These are phyloP conservation scores for Gymnobelideus leadbeateri DNA, from an alignment of 2,113 vertebrate genomes.

Conservation along the genomic window DNA sequence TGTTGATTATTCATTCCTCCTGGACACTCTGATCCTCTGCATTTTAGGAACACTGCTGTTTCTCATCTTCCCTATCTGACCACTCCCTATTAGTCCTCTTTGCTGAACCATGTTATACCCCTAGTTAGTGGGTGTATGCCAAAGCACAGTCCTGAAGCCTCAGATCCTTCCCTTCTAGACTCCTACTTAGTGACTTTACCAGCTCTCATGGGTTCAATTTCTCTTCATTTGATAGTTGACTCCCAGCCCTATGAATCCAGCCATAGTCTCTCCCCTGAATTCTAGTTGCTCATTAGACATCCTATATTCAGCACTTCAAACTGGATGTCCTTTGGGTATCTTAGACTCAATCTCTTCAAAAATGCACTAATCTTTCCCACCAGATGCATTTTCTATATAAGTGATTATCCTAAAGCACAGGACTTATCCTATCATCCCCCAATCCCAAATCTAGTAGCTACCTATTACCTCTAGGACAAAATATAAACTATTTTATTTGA, in stretches of 20 bases:
- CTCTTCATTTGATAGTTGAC: neutral
- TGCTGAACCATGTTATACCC: neutral
- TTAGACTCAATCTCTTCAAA: neutral
- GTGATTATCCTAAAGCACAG: neutral
- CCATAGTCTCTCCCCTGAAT: neutral
- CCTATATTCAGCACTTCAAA: neutral
- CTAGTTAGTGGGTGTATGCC: too few species aligned
- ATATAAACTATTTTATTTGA: neutral
- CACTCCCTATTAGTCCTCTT: neutral
- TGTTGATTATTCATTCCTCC: neutral
- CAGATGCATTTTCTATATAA: neutral
- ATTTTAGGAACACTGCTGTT: neutral
- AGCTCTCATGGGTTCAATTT: neutral
- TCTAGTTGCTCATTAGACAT: neutral
- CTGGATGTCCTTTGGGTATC: neutral
- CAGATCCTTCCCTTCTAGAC: neutral
- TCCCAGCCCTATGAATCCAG: too few species aligned
- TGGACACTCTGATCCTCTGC: neutral
- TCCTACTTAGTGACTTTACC: neutral
- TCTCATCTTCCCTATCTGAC: neutral
- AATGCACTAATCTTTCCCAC: neutral
- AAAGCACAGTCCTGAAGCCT: neutral
- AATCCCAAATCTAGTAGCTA: neutral
- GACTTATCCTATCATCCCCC: neutral
- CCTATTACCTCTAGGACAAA: neutral